phyloP scores from a whole-genome alignment of 30 jellyfish, hydroid and myxozoan genomes.

The Aurelia aurita complex sp. Pacific region DNA sequence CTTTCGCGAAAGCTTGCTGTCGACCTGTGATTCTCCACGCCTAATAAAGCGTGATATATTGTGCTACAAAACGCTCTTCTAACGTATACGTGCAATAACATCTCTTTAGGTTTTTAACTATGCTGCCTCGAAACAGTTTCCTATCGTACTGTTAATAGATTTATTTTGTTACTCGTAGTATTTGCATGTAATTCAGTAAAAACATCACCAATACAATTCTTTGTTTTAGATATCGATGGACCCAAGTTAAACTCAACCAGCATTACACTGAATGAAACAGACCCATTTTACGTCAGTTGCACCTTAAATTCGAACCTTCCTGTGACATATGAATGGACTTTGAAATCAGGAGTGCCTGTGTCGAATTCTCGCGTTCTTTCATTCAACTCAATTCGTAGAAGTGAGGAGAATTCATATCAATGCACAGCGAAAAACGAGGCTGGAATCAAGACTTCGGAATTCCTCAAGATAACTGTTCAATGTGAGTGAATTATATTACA shows the following conservation, averaged over 20 bases:
- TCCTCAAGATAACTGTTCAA: slow-evolving; percentile 18
- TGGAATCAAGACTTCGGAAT: slow-evolving; percentile 6
- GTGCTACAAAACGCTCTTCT: too few species aligned
- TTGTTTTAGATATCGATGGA: too few species aligned
- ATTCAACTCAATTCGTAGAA: slow-evolving; percentile 8
- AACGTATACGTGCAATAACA: too few species aligned
- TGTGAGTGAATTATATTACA: slow-evolving; percentile 18
- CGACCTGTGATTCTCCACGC: too few species aligned
- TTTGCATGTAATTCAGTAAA: too few species aligned
- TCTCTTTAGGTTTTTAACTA: too few species aligned
- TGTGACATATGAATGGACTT: slow-evolving; percentile 17
- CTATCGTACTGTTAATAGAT: too few species aligned
- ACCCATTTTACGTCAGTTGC: slow-evolving; percentile 16
- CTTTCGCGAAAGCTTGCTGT: too few species aligned
- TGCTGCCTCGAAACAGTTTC: too few species aligned
- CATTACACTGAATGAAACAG: slow-evolving; percentile 27
- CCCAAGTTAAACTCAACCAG: slow-evolving; percentile 5
- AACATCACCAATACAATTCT: too few species aligned
- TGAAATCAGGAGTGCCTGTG: background rate
- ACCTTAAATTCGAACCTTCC: slow-evolving; percentile 14
- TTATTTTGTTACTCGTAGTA: too few species aligned
- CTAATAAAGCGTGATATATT: too few species aligned
- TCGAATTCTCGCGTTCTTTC: background rate
- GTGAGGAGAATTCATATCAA: slow-evolving; percentile 18
- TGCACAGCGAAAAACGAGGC: slow-evolving; percentile 43